These are phyloP conservation scores for Hystrix cristata DNA, from an alignment of 2,113 vertebrate species.

Conservation along the genomic window DNA sequence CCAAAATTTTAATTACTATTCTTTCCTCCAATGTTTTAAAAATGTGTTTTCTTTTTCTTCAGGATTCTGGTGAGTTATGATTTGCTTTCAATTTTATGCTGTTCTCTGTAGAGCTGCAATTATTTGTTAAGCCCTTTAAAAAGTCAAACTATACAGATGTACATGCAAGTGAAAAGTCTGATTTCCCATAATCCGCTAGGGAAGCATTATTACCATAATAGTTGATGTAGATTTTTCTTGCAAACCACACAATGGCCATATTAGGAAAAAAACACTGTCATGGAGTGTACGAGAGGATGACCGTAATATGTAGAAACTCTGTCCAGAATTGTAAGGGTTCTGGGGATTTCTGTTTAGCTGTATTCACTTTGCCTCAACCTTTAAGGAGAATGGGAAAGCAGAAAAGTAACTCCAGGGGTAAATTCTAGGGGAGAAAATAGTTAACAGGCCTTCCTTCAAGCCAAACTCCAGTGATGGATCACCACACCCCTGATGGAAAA, in stretches of 20 bases:
- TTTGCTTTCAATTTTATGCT: slow-evolving; percentile 16
- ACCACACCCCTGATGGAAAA: neutral
- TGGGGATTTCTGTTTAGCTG: neutral
- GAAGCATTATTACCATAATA: neutral
- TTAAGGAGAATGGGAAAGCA: neutral
- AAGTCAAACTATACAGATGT: neutral
- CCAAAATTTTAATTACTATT: neutral
- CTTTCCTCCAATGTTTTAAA: slow-evolving; percentile 25
- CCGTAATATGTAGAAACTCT: neutral
- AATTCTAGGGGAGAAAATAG: neutral
- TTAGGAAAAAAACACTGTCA: slow-evolving; percentile 1
- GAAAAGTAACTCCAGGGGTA: slow-evolving; percentile 16
- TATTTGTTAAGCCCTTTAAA: neutral
- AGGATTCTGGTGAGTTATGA: slow-evolving; percentile 1
- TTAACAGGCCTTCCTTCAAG: neutral
- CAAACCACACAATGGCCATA: neutral
- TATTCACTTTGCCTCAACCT: neutral
- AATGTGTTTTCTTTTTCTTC: slow-evolving; percentile 35
- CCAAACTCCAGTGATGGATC: neutral
- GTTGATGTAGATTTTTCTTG: slow-evolving; percentile 1
- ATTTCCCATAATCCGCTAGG: neutral
- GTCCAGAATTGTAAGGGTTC: slow-evolving; percentile 12
- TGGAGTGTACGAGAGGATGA: neutral
- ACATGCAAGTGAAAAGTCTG: neutral
- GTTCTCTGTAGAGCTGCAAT: neutral